Percentiles rank a stretch among this genome's conserved stretches.
Evolutionary conservation across 2,113 vertebrate species (phyloP).

Genomic region (Megaceryle maxima): DNA sequence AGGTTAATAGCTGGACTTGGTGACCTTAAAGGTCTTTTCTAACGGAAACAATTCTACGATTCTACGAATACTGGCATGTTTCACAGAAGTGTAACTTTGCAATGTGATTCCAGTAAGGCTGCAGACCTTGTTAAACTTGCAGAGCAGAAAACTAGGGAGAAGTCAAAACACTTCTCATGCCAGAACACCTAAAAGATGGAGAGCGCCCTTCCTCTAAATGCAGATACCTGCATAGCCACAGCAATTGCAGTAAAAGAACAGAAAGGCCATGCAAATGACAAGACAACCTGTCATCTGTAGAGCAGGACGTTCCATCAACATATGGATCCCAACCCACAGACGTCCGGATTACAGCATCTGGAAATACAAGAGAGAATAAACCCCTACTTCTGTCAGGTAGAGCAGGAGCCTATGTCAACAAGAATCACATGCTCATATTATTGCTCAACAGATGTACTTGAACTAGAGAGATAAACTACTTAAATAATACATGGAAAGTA

Average conservation of each 20-base stretch:
- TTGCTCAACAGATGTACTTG: slow-evolving; percentile 31
- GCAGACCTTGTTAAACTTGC: neutral
- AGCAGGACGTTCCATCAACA: neutral
- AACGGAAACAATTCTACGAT: too few relatives aligned
- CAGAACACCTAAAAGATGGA: neutral
- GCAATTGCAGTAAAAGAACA: neutral
- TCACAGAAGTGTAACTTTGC: neutral
- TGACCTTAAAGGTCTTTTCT: too few relatives aligned
- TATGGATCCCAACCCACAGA: neutral
- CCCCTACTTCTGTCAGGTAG: neutral
- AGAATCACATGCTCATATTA: neutral
- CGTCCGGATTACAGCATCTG: neutral
- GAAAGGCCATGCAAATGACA: neutral
- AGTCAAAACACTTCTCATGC: neutral
- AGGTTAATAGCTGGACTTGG: too few relatives aligned
- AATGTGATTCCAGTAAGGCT: neutral
- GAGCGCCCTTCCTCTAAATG: neutral
- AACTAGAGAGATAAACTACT: neutral
- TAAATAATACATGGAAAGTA: neutral
- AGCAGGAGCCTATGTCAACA: neutral
- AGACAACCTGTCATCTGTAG: neutral
- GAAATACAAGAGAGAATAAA: neutral
- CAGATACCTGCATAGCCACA: neutral
- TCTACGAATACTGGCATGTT: neutral
- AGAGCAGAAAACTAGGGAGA: neutral